These are phyloP conservation scores for Trisateles emortualis DNA, from an alignment of 2,888 invertebrate species.

Conservation along the genomic window DNA sequence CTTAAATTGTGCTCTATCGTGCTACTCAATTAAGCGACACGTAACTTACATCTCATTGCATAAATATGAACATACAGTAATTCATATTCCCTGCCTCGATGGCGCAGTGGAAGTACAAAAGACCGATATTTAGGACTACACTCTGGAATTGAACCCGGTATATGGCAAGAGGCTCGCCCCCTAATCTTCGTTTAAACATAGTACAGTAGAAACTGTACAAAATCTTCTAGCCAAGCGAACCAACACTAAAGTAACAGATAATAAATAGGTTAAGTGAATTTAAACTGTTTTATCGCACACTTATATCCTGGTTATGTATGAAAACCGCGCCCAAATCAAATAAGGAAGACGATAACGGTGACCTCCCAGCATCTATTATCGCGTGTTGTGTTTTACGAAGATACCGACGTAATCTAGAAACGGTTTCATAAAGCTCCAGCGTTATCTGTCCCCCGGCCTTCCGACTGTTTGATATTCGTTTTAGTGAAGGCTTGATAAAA, in stretches of 20 bases:
- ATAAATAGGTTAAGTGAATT: conserved; percentile 25
- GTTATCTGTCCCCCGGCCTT: conserved; percentile 50
- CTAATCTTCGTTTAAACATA: too few species aligned
- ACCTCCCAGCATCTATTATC: conserved; percentile 56
- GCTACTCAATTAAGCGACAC: too few species aligned
- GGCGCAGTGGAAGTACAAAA: too few species aligned
- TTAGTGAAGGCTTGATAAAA: conserved; percentile 42
- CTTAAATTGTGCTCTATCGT: too few species aligned
- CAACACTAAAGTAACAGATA: conserved; percentile 20
- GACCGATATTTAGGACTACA: too few species aligned
- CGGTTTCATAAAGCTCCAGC: conserved; percentile 53
- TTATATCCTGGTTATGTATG: conserved; percentile 45
- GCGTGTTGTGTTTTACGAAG: conserved; percentile 49
- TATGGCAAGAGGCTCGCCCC: too few species aligned
- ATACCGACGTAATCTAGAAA: conserved; percentile 51
- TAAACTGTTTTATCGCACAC: conserved; percentile 40
- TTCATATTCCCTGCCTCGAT: too few species aligned
- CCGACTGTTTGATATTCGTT: conserved; percentile 49
- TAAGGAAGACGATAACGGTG: conserved; percentile 60
- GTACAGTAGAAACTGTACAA: too few species aligned
- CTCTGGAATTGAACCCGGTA: too few species aligned
- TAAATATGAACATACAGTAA: too few species aligned
- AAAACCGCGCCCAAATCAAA: conserved; percentile 55
- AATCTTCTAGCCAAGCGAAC: not conserved
- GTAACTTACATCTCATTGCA: too few species aligned